A percentile compares a stretch with the other conserved stretches of the same genome.
Conservation (phyloP, 2,888 invertebrate genomes). For the Neocrepidodera transversa region DNA sequence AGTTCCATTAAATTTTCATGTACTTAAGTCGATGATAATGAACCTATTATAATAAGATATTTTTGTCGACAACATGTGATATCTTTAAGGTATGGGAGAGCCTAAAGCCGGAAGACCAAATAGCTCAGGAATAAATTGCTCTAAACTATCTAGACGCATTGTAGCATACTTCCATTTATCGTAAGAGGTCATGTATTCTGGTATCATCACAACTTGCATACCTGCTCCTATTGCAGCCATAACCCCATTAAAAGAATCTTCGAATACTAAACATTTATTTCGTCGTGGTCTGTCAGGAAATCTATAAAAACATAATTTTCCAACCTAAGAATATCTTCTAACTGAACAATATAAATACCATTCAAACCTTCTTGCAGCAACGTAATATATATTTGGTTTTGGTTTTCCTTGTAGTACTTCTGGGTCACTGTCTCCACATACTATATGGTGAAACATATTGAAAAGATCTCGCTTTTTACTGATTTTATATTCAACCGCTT, state of each 20-base stretch:
- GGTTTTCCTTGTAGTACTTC: slow-evolving; percentile 75
- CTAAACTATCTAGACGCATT: slow-evolving; percentile 74
- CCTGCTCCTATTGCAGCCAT: slow-evolving; percentile 78
- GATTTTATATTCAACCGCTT: slow-evolving; percentile 58
- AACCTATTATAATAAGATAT: too few species aligned
- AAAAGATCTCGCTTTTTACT: slow-evolving; percentile 62
- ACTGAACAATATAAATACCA: neutral
- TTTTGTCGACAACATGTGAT: too few species aligned
- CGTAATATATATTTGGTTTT: slow-evolving; percentile 71
- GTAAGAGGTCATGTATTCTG: slow-evolving; percentile 65
- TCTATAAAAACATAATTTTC: slow-evolving; percentile 52
- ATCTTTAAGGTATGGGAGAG: neutral
- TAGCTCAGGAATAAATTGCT: slow-evolving; percentile 80
- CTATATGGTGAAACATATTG: slow-evolving; percentile 64
- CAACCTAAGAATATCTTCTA: neutral
- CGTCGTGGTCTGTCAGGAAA: slow-evolving; percentile 74
- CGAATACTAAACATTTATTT: slow-evolving; percentile 78
- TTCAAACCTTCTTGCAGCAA: slow-evolving; percentile 66
- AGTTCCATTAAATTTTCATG: too few species aligned
- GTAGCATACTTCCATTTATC: slow-evolving; percentile 68
- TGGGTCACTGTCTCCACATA: slow-evolving; percentile 70
- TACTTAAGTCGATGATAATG: too few species aligned
- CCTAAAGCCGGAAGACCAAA: slow-evolving; percentile 75
- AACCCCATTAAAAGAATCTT: slow-evolving; percentile 91
- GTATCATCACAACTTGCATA: slow-evolving; percentile 88